Evolutionary conservation across 2,888 invertebrate genomes (phyloP).

Genomic region (Thereva unica): DNA sequence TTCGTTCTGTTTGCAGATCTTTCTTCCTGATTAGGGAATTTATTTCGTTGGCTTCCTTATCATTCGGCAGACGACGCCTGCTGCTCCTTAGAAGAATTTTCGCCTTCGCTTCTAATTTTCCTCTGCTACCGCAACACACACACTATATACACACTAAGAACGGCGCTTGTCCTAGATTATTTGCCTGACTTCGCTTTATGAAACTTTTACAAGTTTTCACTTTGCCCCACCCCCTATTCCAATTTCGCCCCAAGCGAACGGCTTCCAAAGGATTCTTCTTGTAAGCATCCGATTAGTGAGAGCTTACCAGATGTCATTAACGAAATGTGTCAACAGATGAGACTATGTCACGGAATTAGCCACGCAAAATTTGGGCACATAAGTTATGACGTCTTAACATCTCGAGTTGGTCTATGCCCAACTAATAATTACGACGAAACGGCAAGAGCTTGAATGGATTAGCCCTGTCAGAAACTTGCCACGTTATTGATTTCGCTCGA

Average conservation of each 20-base stretch:
- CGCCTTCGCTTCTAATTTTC: conserved; percentile 8
- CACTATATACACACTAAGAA: too few relatives aligned
- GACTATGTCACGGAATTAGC: conserved; percentile 15
- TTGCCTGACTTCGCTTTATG: conserved; percentile 19
- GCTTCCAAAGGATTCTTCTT: not conserved
- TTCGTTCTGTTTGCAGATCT: conserved; percentile 30
- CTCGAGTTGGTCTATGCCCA: conserved; percentile 2
- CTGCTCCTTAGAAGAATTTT: conserved; percentile 9
- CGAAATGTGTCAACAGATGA: conserved; percentile 4
- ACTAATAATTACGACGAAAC: too few relatives aligned
- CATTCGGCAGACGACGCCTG: conserved; percentile 24
- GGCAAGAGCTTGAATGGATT: too few relatives aligned
- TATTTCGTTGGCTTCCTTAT: conserved; percentile 29
- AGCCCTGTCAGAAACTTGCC: too few relatives aligned
- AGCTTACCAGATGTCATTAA: conserved; percentile 29
- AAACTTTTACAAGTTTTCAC: conserved; percentile 31
- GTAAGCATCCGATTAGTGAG: conserved; percentile 21
- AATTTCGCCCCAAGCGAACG: not conserved
- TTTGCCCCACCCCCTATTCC: conserved; percentile 1
- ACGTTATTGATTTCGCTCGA: too few relatives aligned
- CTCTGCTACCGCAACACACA: conserved; percentile 4
- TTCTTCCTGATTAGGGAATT: conserved; percentile 26
- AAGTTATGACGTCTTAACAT: conserved; percentile 20
- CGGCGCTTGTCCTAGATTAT: conserved; percentile 5
- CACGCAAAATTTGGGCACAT: conserved; percentile 8